Base-by-base conservation (phyloP, 2,113 vertebrate genomes). In the Ancistrus triradiatus region DNA sequence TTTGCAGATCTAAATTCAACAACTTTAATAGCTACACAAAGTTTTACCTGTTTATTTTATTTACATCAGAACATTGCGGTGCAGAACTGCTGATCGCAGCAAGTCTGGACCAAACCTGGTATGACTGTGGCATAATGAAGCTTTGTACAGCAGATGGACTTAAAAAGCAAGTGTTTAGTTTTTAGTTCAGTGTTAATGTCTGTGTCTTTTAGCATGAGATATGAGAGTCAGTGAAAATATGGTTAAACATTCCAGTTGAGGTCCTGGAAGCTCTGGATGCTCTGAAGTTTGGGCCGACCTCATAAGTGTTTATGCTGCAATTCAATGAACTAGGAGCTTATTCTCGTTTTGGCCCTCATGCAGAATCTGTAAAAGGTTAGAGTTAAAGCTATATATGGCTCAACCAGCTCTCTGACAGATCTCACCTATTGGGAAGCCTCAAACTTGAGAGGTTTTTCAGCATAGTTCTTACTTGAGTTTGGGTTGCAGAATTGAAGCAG, bases 401-500 rank as follows among this genome's bases (percentile, higher is more conserved):
- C 57, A 28, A 13, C 28, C 46, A 10, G 35, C 44, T 58, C 22
- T 40, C 15, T 7, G 9, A 78, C 70, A 72, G 76, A 77, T 76
- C 47, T 72, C 70, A 74, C 71, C 66, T 74, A 74, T 42, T 57
- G 2, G 50, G n/a, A 19, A 58, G 7, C 49, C n/a, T 14, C 7
- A 3, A n/a, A n/a, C n/a, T n/a, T n/a, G n/a, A n/a, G 24, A 15
- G 18, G 42, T 33, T 7, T 47, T 27, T 17, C 22, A 40, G 24
- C 53, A 46, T 25, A 44, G 14, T 46, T n/a, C 19, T 27, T 56
- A 28, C 51, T 13, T 1, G 1, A 43, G 19, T 18, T 48, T 25
- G 28, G 40, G 10, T 52, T 31, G 15, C 22, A 53, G 17, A 14
- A 46, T n/a, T 35, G 14, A 22, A 38, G 37, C 61, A 31, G 24